A percentile compares a stretch with the other conserved stretches of the same genome.
Evolutionary conservation across 2,797 vertebrate genomes (phyloP).

Genomic region (Neoniphon sammara): DNA sequence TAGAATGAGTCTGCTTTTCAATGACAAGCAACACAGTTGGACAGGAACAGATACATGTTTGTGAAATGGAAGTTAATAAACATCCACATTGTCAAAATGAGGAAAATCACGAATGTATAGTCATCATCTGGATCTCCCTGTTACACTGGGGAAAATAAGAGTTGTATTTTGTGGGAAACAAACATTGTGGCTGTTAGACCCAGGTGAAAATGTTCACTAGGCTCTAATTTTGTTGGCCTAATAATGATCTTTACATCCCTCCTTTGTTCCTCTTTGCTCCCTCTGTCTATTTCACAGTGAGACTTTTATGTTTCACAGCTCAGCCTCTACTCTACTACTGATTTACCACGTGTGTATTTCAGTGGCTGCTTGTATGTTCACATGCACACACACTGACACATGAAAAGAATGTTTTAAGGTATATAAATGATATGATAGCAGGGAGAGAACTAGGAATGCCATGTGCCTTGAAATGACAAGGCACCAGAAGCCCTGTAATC

Average conservation of each 20-base stretch:
- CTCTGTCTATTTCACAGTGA: conserved; percentile 11
- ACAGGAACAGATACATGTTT: conserved; percentile 42
- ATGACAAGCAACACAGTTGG: conserved; percentile 54
- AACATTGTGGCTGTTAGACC: conserved; percentile 10
- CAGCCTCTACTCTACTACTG: neutral
- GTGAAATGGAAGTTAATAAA: conserved; percentile 2
- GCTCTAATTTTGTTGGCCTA: conserved; percentile 57
- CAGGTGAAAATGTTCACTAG: conserved; percentile 41
- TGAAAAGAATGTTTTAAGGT: conserved; percentile 33
- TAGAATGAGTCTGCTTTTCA: conserved; percentile 38
- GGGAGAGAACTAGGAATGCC: conserved; percentile 51
- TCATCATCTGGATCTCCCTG: neutral
- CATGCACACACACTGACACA: neutral
- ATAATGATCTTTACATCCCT: conserved; percentile 49
- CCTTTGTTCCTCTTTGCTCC: conserved; percentile 29
- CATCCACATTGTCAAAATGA: conserved; percentile 4
- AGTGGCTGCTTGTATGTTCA: conserved; percentile 24
- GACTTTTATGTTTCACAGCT: conserved; percentile 16
- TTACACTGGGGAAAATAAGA: conserved; percentile 8
- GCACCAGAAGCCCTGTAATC: conserved; percentile 70
- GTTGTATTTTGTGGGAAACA: conserved; percentile 41
- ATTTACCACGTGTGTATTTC: conserved; percentile 3
- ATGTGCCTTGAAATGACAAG: conserved; percentile 69
- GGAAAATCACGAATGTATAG: conserved; percentile 20
- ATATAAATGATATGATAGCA: conserved; percentile 57